Base-by-base conservation (phyloP, 2,113 vertebrate genomes). In the Malurus alboscapulatus region DNA sequence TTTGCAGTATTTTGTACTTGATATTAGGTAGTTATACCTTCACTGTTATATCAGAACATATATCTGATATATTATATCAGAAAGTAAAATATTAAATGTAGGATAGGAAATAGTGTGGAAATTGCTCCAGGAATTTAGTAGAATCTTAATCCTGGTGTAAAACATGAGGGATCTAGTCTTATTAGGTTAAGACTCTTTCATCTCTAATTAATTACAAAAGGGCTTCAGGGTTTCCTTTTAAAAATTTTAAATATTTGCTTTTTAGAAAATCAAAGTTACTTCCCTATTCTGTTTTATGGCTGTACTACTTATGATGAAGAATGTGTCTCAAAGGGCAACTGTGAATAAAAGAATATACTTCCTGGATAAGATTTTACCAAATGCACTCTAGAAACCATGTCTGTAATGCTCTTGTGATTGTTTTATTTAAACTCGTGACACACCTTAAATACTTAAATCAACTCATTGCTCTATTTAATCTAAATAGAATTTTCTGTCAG, bases 171-270 rank as follows among this genome's bases (percentile, higher is more conserved):
- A 94, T 51, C 81, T 90, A 81, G n/a, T 80, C 63, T 80, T 94
- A 74, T n/a, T 94, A 93, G 87, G 82, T 85, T 94, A 92, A 88
- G 57, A 67, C 34, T 55, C 75, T 94, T 95, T 91, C 15, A 89
- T 96, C 85, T 88, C 50, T 93, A 96, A 93, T 92, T 93, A 94
- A 94, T 84, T 94, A 59, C 10, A 77, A 77, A 94, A 80, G 42
- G 3, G 61, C 93, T 94, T 90, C 36, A 77, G 90, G 94, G 79
- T 92, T 88, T 77, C 61, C 59, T 83, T 87, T 93, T 44, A 80
- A 87, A 67, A 22, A 1, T 36, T 88, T 94, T 74, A 90, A 95
- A 95, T 96, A 96, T 95, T 94, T 92, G 63, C 13, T 93, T 87
- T 93, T 69, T 80, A 73, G 34, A 80, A 89, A 93, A 76, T 69